These are phyloP conservation scores for Idaea dimidiata DNA, from an alignment of 2,888 invertebrate genomes.

Conservation along the genomic window DNA sequence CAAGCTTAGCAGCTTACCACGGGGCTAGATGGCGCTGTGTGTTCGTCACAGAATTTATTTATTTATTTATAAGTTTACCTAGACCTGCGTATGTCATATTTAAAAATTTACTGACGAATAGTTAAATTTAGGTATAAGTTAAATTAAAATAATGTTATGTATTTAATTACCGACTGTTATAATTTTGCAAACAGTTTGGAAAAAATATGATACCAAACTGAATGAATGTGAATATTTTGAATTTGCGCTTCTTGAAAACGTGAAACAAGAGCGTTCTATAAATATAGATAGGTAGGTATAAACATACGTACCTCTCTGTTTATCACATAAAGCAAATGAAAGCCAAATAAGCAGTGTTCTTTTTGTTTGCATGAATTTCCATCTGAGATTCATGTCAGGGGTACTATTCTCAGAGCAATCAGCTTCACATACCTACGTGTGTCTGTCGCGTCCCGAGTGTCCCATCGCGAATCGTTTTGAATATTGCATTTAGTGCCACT, in stretches of 20 bases:
- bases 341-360: slow-evolving; percentile 35
- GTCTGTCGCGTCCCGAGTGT: slow-evolving; percentile 56
- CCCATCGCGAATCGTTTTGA: slow-evolving; percentile 63
- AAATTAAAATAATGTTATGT: no score
- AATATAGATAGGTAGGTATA: slow-evolving; percentile 6
- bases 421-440: slow-evolving; percentile 55
- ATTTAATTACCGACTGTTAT: no score
- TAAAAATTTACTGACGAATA: no score
- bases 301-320: slow-evolving; percentile 6
- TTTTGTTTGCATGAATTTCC: slow-evolving; percentile 40
- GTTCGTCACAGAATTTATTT: no score
- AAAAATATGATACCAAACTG: no score
- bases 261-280: slow-evolving; percentile 7
- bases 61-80: no score
- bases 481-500: slow-evolving; percentile 69
- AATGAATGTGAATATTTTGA: background rate
- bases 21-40: no score
- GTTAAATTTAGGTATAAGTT: no score
- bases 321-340: slow-evolving; percentile 24
- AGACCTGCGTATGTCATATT: no score
- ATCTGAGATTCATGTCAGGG: slow-evolving; percentile 57
- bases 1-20: no score
- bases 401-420: slow-evolving; percentile 66
- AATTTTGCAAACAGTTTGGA: no score
- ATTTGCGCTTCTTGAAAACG: background rate